phyloP scores from a whole-genome alignment of 1,140 invertebrate genomes.

The Eubasilissa regina region DNA sequence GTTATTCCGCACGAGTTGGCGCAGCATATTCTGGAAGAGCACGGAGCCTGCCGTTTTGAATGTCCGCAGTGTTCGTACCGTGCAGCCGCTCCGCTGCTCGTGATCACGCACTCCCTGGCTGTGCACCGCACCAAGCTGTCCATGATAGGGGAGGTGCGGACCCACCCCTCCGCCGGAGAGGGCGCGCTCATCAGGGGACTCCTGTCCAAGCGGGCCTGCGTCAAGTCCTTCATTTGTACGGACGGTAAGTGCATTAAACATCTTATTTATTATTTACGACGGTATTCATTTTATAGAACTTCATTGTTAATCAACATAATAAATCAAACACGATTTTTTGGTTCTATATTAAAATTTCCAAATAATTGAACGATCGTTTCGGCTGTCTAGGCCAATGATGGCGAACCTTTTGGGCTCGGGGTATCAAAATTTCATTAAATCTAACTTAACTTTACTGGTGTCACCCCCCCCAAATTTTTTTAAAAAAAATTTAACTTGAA shows the following conservation, averaged over 20 bases:
- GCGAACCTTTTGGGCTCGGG: too few relatives aligned
- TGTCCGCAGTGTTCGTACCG: constrained; percentile 39
- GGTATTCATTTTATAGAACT: too few relatives aligned
- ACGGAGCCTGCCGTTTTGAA: constrained; percentile 32
- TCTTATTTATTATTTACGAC: too few relatives aligned
- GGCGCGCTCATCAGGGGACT: constrained; percentile 24
- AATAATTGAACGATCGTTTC: too few relatives aligned
- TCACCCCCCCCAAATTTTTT: too few relatives aligned
- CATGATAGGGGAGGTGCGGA: constrained; percentile 30
- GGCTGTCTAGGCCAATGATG: too few relatives aligned
- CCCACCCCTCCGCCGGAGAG: constrained; percentile 56
- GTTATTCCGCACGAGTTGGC: not conserved
- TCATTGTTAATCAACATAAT: too few relatives aligned
- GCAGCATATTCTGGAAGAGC: constrained; percentile 11
- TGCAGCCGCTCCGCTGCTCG: constrained; percentile 19
- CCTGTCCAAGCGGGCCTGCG: constrained; percentile 2
- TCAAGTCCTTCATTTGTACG: constrained; percentile 39
- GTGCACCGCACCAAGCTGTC: constrained; percentile 17
- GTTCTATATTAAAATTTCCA: too few relatives aligned
- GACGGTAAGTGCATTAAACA: constrained; percentile 37
- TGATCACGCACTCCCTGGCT: constrained; percentile 23
- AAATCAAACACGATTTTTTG: too few relatives aligned
- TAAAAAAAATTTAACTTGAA: too few relatives aligned
- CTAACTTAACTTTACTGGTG: too few relatives aligned
- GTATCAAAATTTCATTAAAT: too few relatives aligned